These are phyloP conservation scores for Cervus canadensis DNA, from an alignment of 2,113 vertebrate genomes.

Conservation along the genomic window DNA sequence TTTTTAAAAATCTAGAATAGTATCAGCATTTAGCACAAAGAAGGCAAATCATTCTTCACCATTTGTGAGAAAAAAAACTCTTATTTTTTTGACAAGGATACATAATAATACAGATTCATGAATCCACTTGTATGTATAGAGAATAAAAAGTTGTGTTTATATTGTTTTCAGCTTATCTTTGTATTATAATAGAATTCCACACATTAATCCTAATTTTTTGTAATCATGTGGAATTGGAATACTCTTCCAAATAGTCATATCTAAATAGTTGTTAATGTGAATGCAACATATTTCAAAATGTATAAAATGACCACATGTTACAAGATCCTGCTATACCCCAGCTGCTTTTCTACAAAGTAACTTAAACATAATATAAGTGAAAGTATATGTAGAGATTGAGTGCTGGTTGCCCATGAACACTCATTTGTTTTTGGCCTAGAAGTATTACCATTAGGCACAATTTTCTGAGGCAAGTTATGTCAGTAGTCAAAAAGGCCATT, in stretches of 20 bases:
- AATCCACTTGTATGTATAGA: background rate
- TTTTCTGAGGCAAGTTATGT: background rate
- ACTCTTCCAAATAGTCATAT: background rate
- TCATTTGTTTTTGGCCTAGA: background rate
- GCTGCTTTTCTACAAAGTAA: background rate
- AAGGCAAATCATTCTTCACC: background rate
- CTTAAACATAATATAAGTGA: background rate
- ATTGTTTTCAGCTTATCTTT: conserved; percentile 33
- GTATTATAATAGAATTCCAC: conserved; percentile 5
- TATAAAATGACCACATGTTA: background rate
- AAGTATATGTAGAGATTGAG: background rate
- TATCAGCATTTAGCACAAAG: background rate
- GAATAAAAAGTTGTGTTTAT: background rate
- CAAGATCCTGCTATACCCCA: background rate
- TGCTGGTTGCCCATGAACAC: background rate
- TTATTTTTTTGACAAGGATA: background rate
- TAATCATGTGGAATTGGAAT: background rate
- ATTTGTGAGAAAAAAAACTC: background rate
- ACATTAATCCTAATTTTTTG: conserved; percentile 9
- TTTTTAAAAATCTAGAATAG: background rate
- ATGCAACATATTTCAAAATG: background rate
- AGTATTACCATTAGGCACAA: background rate
- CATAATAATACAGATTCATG: conserved; percentile 21
- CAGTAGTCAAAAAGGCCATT: background rate
- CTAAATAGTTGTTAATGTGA: conserved; percentile 43